phyloP scores from a whole-genome alignment of 2,113 vertebrate genomes.

The Scytalopus superciliaris region DNA sequence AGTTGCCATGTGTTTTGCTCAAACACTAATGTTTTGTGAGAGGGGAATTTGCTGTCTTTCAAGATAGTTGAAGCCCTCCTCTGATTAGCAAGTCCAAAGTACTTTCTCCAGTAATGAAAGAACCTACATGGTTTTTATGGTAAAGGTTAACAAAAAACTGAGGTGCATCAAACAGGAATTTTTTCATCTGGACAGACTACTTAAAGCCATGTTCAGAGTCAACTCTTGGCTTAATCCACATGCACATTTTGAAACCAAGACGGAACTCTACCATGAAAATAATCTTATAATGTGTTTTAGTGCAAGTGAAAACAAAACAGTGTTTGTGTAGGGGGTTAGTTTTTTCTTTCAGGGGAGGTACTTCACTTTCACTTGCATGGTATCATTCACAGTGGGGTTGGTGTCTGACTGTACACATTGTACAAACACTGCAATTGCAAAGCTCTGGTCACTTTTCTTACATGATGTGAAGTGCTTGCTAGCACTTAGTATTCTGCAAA shows the following conservation, averaged over 20 bases:
- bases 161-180: background rate
- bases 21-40: background rate
- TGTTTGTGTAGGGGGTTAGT: background rate
- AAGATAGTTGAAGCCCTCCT: background rate
- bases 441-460: background rate
- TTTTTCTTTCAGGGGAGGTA: background rate
- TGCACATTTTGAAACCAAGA: background rate
- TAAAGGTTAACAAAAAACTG: background rate
- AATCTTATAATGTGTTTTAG: background rate
- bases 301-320: background rate
- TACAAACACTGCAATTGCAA: background rate
- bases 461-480: background rate
- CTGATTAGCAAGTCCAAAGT: background rate
- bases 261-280: background rate
- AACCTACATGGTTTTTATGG: rapidly evolving
- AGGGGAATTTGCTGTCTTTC: background rate
- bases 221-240: background rate
- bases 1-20: background rate
- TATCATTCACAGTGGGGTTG: background rate
- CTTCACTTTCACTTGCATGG: background rate
- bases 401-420: background rate
- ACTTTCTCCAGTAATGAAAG: background rate
- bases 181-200: background rate
- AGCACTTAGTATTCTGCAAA: background rate
- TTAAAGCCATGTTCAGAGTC: background rate